These are phyloP conservation scores for Liodrosophila aerea DNA, from an alignment of 2,888 invertebrate species.

Conservation along the genomic window DNA sequence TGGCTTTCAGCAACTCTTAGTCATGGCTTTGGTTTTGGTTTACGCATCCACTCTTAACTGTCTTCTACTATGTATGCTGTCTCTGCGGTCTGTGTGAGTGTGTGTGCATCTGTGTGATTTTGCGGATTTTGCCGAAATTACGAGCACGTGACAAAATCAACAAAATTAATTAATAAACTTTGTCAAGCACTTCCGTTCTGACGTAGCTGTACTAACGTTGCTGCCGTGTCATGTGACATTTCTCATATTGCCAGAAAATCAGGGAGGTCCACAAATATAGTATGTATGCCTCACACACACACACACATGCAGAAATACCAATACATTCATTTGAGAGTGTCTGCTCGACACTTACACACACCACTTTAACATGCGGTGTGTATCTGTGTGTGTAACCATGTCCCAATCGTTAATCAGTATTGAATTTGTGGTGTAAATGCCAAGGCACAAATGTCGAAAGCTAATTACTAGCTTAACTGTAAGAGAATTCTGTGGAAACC, in stretches of 20 bases:
- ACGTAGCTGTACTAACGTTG: constrained; percentile 1
- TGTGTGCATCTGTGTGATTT: constrained; percentile 54
- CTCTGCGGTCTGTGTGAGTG: not conserved
- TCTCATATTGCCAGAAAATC: constrained; percentile 55
- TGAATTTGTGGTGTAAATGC: constrained; percentile 39
- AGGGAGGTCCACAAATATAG: constrained; percentile 3
- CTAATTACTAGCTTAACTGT: constrained; percentile 28
- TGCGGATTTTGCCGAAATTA: constrained; percentile 67
- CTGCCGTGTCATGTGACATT: constrained; percentile 62
- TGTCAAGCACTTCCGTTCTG: constrained; percentile 68
- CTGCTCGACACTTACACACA: constrained; percentile 18
- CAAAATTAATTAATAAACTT: constrained; percentile 78
- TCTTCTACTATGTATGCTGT: not conserved
- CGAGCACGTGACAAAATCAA: constrained; percentile 76
- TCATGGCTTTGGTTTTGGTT: constrained; percentile 52
- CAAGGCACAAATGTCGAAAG: constrained; percentile 35
- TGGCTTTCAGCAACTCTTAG: constrained; percentile 63
- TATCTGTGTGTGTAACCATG: constrained; percentile 1
- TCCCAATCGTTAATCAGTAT: constrained; percentile 50
- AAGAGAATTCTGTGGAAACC: constrained; percentile 13
- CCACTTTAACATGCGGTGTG: constrained; percentile 24
- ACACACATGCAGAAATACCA: constrained; percentile 1
- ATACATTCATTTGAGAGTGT: constrained; percentile 1
- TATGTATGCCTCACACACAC: constrained; percentile 1
- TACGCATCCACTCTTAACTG: constrained; percentile 27